Base-by-base conservation (phyloP, 2,888 invertebrate genomes). In the Tetropium fuscum region DNA sequence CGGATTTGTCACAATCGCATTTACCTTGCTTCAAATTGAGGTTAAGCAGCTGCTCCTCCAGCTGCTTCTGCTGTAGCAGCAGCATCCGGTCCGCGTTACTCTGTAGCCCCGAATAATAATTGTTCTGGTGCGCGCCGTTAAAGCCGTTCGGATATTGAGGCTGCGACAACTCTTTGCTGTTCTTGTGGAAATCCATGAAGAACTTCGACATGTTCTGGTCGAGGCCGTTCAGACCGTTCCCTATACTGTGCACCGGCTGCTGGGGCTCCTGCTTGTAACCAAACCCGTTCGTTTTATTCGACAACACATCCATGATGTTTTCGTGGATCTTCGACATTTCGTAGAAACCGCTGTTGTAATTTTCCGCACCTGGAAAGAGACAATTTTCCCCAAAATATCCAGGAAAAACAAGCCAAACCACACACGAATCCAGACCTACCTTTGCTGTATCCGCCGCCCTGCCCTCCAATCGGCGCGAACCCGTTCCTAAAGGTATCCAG, bases 171-270 rank as follows among this genome's bases (percentile, higher is more conserved):
- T 63, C 66, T 53, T 66, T 69, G 55, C 61, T 68, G 73, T 88
- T 87, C 76, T 88, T 87, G 79, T 88, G 87, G 82, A 89, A 90
- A 78, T 90, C 90, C 43, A 87, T 87, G 85, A 90, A 89, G 81
- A 90, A 90, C 78, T 90, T 90, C 60, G 88, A 87, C 84, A 89
- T 88, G 64, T 79, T 79, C 62, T 80, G 79, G 64, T 80, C 80
- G 41, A 80, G 65, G 20, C 78, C 79, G 61, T 76, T 78, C 34
- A 73, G 11, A 18, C 66, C 43, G 78, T 80, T 62, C 76, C 62
- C 59, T 47, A 60, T 53, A 48, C 60, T 59, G 30, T 58, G 38
- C n/a, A 56, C 27, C 25, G 58, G 56, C n/a, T 56, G 43, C 6
- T 48, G 47, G 8, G 41, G 59, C 13, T 55, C 53, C 45, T 60